Base-by-base conservation (phyloP, 2,113 vertebrate species). In the Gallinago media region DNA sequence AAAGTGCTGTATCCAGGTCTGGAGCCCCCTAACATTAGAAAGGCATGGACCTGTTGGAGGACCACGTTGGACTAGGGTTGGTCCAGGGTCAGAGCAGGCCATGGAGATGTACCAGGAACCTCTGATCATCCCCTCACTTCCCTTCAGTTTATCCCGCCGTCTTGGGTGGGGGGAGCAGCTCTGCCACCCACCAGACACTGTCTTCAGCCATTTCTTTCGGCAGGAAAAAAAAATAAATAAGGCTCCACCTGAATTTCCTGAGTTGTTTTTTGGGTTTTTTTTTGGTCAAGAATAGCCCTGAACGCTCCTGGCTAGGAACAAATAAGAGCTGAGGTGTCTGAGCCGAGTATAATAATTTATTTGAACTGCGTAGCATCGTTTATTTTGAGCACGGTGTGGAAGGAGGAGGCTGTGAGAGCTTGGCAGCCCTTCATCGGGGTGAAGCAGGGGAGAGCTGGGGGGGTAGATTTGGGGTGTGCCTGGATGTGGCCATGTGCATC, bases 401-500 rank as follows among this genome's bases (percentile, higher is more conserved):
- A 87, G 61, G 38, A 71, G 90, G 66, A 87, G 76, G 59, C 80
- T 65, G 80, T 49, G 44, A 7, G n/a, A 54, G 63, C 66, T 84
- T 86, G 77, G 29, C 29, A 32, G 6, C 38, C 50, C 52, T 81
- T 82, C 15, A 0, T 21, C 25, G 1, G 12, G 9, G 20, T 46
- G 26, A 55, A 82, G 38, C 1, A 20, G 29, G 19, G 26, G 62
- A 79, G 74, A 70, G 17, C 7, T 29, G 23, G 38, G 38, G 11
- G 38, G 36, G 13, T 49, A 44, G 11, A 25, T 49, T 76, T 54
- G 50, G 16, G 19, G 12, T 17, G 3, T 47, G 31, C 42, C 36
- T 80, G 81, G n/a, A 19, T 0, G 1, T 78, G 56, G 15, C 56
- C 15, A 6, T 9, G 9, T 0, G 1, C 18, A 3, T 38, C 27